Evolutionary conservation across 1,140 invertebrate species (phyloP).

Genomic region (Philopotamus ludificatus): DNA sequence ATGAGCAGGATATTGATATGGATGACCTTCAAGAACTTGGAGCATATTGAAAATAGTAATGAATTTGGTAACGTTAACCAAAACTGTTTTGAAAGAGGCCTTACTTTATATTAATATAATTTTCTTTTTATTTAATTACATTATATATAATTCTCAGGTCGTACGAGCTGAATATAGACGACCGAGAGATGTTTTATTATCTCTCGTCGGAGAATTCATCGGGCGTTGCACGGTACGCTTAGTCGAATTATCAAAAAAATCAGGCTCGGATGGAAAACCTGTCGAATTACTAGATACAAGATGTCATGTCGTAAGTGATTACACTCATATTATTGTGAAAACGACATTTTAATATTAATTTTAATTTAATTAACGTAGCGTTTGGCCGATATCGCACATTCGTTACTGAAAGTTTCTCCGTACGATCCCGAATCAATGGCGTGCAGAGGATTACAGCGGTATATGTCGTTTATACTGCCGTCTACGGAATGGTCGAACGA

Average conservation of each 20-base stretch:
- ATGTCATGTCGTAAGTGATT: constrained; percentile 81
- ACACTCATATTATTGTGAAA: too few species aligned
- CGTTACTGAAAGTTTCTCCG: constrained; percentile 93
- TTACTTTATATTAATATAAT: too few species aligned
- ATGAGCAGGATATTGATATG: too few species aligned
- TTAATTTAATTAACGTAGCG: constrained; percentile 66
- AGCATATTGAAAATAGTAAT: too few species aligned
- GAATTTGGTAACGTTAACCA: too few species aligned
- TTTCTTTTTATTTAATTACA: not conserved
- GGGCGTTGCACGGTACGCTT: constrained; percentile 78
- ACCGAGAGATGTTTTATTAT: constrained; percentile 87
- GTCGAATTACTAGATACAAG: constrained; percentile 91
- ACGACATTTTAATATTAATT: constrained; percentile 13
- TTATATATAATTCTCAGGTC: constrained; percentile 49
- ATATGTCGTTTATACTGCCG: constrained; percentile 93
- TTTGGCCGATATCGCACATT: constrained; percentile 94
- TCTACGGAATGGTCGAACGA: constrained; percentile 97
- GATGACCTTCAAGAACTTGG: too few species aligned
- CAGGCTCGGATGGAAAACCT: constrained; percentile 75
- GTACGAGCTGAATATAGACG: constrained; percentile 85
- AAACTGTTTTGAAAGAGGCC: too few species aligned
- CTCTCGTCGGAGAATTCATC: constrained; percentile 89
- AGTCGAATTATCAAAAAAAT: constrained; percentile 78
- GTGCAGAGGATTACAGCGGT: constrained; percentile 85
- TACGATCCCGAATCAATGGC: constrained; percentile 96